Base-by-base conservation (phyloP, 2,113 vertebrate species). In the Nasalis larvatus region DNA sequence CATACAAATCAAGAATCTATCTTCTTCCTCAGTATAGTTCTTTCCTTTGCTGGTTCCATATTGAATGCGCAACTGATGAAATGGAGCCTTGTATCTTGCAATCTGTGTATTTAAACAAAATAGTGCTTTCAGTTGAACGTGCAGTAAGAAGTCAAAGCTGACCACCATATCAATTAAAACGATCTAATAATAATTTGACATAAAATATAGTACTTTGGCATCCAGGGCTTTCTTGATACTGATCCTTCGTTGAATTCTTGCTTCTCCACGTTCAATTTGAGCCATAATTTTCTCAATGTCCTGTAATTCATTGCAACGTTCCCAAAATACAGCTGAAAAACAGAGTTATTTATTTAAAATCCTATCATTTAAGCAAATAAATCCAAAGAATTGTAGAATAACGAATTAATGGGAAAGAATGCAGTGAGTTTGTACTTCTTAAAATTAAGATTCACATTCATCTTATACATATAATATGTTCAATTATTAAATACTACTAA, bases 201-300 rank as follows among this genome's bases (percentile, higher is more conserved):
- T 40, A 90, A 89, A 98, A 97, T 56, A 69, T 5, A 98, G 96
- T 99, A 99, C 99, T 99, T 99, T 99, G 92, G 99, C 99, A 98
- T 99, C 99, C 9, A 99, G 98, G 10, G 99, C 99, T 98, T 99
- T 99, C 98, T 99, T 99, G 98, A 99, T 99, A 98, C 99, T 99
- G 98, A 99, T 99, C 63, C 99, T 99, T 89, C 99, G 98, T 7
- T 99, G 99, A 98, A 99, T 99, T 98, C 99, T 99, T 89, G 99
- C 99, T 95, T 99, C 99, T 88, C 99, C 99, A 86, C 99, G 98
- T 98, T 99, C 99, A 94, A 99, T 99, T 11, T 99, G 99, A 93
- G 99, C 99, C 99, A 99, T 99, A 77, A 99, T 99, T 98, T 98
- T 99, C 98, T 99, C 99, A 97, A 99, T 99, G 93, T 99, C 99